Evolutionary conservation across 2,888 invertebrate genomes (phyloP).

Genomic region (Mesochorus sp.): DNA sequence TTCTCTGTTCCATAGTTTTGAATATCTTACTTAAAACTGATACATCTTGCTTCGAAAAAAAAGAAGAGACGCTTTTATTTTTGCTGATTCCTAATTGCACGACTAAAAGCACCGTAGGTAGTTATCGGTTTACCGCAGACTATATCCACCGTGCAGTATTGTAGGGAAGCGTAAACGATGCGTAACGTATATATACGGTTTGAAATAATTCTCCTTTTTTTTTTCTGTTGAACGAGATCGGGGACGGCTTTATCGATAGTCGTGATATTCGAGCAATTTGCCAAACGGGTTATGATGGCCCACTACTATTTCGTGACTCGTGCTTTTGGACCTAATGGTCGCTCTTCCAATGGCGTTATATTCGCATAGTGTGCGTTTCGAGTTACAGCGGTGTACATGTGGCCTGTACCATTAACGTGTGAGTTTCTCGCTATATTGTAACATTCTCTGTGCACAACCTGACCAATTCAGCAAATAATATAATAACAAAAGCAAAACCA

Average conservation of each 20-base stretch:
- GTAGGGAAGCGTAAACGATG: background rate
- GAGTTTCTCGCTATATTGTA: background rate
- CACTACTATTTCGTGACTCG: constrained; percentile 49
- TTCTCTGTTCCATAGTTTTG: background rate
- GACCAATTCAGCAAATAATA: too few species aligned
- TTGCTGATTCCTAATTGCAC: too few species aligned
- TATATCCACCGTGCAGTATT: background rate
- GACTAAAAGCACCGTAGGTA: too few species aligned
- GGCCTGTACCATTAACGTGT: background rate
- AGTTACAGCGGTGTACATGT: background rate
- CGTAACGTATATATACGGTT: constrained; percentile 1
- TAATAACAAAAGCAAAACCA: constrained; percentile 4
- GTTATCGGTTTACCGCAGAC: background rate
- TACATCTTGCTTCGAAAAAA: constrained; percentile 10
- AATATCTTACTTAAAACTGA: background rate
- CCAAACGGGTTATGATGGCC: constrained; percentile 50
- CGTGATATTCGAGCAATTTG: constrained; percentile 46
- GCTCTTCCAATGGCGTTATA: background rate
- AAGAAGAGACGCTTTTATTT: background rate
- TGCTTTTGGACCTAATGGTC: constrained; percentile 37
- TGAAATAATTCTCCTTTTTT: background rate
- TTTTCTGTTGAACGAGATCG: background rate
- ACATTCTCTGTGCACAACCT: too few species aligned
- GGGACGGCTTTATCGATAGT: constrained; percentile 35
- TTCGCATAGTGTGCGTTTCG: background rate